phyloP scores from a whole-genome alignment of 2,888 invertebrate species.

The Aphidius colemani region DNA sequence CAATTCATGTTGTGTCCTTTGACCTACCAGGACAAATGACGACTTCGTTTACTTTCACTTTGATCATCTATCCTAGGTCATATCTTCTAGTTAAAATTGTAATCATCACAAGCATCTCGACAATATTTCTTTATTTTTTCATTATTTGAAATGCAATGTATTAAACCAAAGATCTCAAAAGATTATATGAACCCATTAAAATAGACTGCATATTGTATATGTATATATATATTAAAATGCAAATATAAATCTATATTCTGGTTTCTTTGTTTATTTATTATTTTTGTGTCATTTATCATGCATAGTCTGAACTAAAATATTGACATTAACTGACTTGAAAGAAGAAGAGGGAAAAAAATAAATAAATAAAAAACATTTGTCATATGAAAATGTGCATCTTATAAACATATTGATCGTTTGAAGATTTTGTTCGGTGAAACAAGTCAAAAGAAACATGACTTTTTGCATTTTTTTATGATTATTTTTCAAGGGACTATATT shows the following conservation, averaged over 20 bases:
- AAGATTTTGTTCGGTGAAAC: background rate
- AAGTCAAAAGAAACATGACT: background rate
- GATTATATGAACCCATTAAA: background rate
- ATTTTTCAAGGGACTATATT: background rate
- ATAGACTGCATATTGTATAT: constrained; percentile 29
- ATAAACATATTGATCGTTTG: no score
- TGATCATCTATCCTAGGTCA: no score
- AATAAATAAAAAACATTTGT: constrained; percentile 58
- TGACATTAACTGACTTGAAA: constrained; percentile 53
- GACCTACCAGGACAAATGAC: constrained; percentile 23
- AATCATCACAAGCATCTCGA: constrained; percentile 6
- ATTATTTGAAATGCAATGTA: background rate
- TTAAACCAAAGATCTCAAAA: background rate
- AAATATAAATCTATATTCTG: constrained; percentile 50
- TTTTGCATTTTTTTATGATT: constrained; percentile 1
- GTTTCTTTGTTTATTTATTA: constrained; percentile 30
- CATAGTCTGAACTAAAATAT: constrained; percentile 48
- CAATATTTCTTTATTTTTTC: background rate
- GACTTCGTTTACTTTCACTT: background rate
- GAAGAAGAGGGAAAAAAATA: no score
- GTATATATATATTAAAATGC: constrained; percentile 57
- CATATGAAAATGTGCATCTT: constrained; percentile 36
- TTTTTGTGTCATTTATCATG: constrained; percentile 51
- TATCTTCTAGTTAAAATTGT: background rate
- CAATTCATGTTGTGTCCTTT: constrained; percentile 19